phyloP scores from a whole-genome alignment of 2,888 invertebrate genomes.

The Beris chalybata region DNA sequence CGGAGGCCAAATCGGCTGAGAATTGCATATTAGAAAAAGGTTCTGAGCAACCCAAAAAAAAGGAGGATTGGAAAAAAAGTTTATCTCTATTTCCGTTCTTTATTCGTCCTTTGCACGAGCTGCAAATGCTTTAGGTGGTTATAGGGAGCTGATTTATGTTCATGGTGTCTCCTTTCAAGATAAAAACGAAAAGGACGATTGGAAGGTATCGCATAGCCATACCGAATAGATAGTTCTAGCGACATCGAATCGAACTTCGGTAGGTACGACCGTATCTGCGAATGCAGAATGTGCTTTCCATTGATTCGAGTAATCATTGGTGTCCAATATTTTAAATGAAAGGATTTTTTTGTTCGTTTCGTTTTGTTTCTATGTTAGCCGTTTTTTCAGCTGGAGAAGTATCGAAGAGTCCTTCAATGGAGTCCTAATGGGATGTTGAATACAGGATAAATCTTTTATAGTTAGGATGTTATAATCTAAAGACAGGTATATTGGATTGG shows the following conservation, averaged over 20 bases:
- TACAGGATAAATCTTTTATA: constrained; percentile 6
- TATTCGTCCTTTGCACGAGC: background rate
- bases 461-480: background rate
- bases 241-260: background rate
- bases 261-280: background rate
- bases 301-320: constrained; percentile 20
- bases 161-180: constrained; percentile 8
- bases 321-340: constrained; percentile 20
- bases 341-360: background rate
- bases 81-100: background rate
- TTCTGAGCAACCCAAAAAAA: background rate
- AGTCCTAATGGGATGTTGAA: constrained; percentile 7
- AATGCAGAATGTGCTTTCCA: constrained; percentile 2
- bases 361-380: background rate
- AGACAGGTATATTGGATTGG: background rate
- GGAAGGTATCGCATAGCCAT: background rate
- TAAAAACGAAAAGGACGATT: background rate
- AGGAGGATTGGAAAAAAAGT: background rate
- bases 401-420: constrained; percentile 1
- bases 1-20: constrained; percentile 27
- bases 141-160: constrained; percentile 11
- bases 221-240: background rate
- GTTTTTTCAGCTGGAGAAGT: background rate
- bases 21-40: constrained; percentile 34
- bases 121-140: background rate